Conservation (phyloP, 2,888 invertebrate species). For the Physocephala rufipes region DNA sequence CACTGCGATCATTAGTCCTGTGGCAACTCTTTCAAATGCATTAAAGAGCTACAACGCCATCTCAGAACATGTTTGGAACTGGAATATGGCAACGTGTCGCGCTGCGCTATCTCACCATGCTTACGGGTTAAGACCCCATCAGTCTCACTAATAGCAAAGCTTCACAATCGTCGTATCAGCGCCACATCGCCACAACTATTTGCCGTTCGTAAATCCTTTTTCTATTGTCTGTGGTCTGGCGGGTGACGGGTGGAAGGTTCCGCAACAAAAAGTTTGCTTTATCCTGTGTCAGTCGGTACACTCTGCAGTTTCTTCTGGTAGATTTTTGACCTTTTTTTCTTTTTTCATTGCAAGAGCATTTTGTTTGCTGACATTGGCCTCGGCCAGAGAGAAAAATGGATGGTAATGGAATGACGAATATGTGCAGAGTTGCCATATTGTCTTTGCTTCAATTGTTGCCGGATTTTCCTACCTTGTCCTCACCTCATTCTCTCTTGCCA, state of each 20-base stretch:
- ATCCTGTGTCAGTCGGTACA: neutral
- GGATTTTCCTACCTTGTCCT: neutral
- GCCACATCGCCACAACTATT: conserved; percentile 48
- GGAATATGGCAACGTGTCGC: conserved; percentile 28
- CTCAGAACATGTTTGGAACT: conserved; percentile 26
- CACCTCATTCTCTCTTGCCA: no score
- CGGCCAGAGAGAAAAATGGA: neutral
- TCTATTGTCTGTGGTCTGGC: conserved; percentile 33
- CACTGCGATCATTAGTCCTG: neutral
- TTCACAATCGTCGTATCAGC: no score
- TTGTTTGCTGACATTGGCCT: conserved; percentile 35
- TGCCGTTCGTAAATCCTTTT: conserved; percentile 45
- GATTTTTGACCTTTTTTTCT: neutral
- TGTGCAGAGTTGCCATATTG: neutral
- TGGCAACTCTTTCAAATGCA: conserved; percentile 14
- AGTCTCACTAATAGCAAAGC: no score
- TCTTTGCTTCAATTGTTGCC: conserved; percentile 15
- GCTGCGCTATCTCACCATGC: no score
- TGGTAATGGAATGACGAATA: neutral
- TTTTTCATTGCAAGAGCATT: conserved; percentile 31
- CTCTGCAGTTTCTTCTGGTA: neutral
- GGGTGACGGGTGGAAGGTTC: neutral
- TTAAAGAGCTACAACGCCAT: conserved; percentile 24
- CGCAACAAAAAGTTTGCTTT: conserved; percentile 5
- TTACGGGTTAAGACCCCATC: no score